Evolutionary conservation across 2,113 vertebrate species (phyloP), one percentile per base, ranked within the genome.

Genomic region (Cebus imitator): DNA sequence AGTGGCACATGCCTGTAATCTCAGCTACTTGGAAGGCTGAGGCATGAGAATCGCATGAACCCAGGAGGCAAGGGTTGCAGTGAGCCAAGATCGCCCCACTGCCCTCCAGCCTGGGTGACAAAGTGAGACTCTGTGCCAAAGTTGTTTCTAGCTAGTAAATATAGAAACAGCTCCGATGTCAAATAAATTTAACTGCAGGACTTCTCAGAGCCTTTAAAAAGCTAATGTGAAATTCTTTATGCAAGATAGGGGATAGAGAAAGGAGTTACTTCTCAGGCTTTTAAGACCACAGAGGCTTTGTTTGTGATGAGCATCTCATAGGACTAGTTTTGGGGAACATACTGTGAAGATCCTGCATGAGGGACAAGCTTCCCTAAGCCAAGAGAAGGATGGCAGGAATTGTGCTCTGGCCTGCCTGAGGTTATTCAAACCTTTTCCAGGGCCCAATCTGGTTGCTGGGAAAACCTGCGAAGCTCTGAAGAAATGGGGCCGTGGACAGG

Each of bases 161-260:
- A 81, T 23, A 43, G 68, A 81, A 93, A 40, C 50, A 84, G 45
- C 43, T 17, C 37, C 52, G 52, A 27, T 43, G 43, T 52, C 70
- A 95, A 93, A 48, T 35, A 80, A 37, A 87, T 43, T 75, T 72
- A 90, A 80, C 27, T 50, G 13, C 37, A 81, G 58, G 37, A 48
- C 35, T 91, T 96, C 90, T 79, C 66, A 72, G 61, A 75, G 58
- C 55, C 82, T 83, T 89, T 88, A 30, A 87, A 20, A 87, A 92
- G 50, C 21, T 12, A 79, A 61, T 1, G 27, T 48, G 20, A 3
- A 85, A 52, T 50, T 64, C 23, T 75, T 92, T 75, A 55, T 10
- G 7, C 16, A 79, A 88, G 30, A 35, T 7, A 14, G 32, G 25
- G 25, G 11, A 30, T 9, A 37, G 0, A 48, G n/a, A 81, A 76